phyloP scores from a whole-genome alignment of 2,113 vertebrate genomes.

The Oxygymnocypris stewartii region DNA sequence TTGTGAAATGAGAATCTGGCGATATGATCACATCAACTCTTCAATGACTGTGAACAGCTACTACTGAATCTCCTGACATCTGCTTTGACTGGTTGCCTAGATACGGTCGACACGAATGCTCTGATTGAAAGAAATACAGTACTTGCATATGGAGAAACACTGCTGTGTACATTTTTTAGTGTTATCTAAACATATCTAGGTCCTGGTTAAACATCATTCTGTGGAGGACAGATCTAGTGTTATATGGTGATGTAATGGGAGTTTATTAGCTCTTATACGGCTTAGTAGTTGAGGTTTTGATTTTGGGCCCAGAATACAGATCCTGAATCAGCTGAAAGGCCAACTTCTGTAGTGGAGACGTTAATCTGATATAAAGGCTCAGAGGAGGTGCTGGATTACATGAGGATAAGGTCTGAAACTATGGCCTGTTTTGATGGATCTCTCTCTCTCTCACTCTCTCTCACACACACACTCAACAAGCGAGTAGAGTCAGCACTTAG shows the following conservation, averaged over 20 bases:
- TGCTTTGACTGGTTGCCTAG: slow-evolving; percentile 16
- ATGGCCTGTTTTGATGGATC: slow-evolving; percentile 49
- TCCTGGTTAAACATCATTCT: not conserved
- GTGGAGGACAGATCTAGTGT: not conserved
- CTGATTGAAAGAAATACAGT: not conserved
- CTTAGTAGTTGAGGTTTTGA: slow-evolving; percentile 2
- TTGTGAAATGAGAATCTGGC: slow-evolving; percentile 5
- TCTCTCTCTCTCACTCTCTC: not conserved
- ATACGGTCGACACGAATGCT: not conserved
- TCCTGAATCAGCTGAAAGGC: slow-evolving; percentile 41
- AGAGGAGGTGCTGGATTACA: slow-evolving; percentile 48
- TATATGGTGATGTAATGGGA: not conserved
- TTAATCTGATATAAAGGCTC: slow-evolving; percentile 51
- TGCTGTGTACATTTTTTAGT: not conserved
- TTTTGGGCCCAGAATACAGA: slow-evolving; percentile 34
- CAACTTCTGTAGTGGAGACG: slow-evolving; percentile 29
- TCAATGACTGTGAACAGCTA: not conserved
- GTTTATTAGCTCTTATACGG: slow-evolving; percentile 7
- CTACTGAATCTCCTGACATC: slow-evolving; percentile 22
- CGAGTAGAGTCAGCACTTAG: slow-evolving; percentile 1
- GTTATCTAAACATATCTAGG: not conserved
- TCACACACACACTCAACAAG: not conserved
- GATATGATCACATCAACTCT: slow-evolving; percentile 5
- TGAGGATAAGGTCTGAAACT: slow-evolving; percentile 31
- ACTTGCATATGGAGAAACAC: not conserved